Percentiles rank a stretch among this genome's conserved stretches.
phyloP scores from a whole-genome alignment of 2,113 vertebrate genomes.

The Pogona vitticeps region DNA sequence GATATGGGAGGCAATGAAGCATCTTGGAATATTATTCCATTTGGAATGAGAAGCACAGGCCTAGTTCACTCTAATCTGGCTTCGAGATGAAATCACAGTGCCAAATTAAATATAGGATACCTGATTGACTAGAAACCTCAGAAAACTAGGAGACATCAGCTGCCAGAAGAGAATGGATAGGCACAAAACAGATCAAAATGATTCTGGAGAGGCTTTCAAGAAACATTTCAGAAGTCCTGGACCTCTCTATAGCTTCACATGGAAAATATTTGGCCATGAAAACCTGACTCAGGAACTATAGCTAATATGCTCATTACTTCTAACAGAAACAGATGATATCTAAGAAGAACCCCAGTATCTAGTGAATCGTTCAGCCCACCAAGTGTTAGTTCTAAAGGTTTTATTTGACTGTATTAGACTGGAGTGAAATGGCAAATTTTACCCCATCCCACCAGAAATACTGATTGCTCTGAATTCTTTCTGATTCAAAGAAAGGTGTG shows the following conservation, averaged over 20 bases:
- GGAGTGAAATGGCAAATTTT: slow-evolving; percentile 10
- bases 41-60: no score
- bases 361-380: slow-evolving; percentile 5
- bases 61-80: background rate
- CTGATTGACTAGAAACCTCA: background rate
- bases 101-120: background rate
- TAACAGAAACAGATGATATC: background rate
- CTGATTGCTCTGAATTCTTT: slow-evolving; percentile 18
- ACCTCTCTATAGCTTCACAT: background rate
- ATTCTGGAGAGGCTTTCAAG: background rate
- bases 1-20: no score
- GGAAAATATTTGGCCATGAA: background rate
- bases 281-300: background rate
- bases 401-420: background rate
- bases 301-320: no score
- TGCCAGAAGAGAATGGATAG: background rate
- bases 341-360: background rate
- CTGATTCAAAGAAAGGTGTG: slow-evolving; percentile 37
- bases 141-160: background rate
- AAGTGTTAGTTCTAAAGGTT: slow-evolving; percentile 39
- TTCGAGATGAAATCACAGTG: background rate
- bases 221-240: background rate
- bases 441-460: background rate
- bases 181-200: background rate
- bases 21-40: background rate